Base-by-base conservation (phyloP, 2,888 invertebrate genomes). In the Phoenoteleia sp. region DNA sequence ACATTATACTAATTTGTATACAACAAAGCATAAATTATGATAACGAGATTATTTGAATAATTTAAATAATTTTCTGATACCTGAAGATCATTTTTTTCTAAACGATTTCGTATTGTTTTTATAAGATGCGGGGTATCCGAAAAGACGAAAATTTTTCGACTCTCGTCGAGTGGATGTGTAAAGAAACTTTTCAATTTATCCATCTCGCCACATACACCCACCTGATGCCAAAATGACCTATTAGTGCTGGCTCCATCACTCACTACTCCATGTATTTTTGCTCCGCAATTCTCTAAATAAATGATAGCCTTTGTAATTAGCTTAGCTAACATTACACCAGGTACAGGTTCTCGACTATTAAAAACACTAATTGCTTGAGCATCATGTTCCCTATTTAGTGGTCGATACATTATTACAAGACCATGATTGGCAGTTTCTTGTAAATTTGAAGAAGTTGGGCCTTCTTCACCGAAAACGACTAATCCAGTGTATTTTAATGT, bases 81-180 rank as follows among this genome's bases (percentile, higher is more conserved):
- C 52, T 54, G 52, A 3, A 54, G n/a, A 54, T 54, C n/a, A 27
- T 27, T n/a, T 54, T 54, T 54, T 15, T n/a, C 23, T 6, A 27
- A 7, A 5, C 89, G 79, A 75, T 88, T 88, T 54, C 87, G 58
- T 4, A 88, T 76, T 52, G 81, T 83, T 66, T 89, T 88, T 0
- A 89, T 77, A 7, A 88, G 58, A 52, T 89, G 86, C 9, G 81
- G 87, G 17, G 82, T 81, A 42, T 87, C 83, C 17, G 86, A 86
- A 33, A 87, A 87, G 19, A 86, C 49, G 19, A 82, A 85, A 19
- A 87, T 23, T 64, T 81, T 79, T 42, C 86, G 52, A 2, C 33
- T 19, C 15, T 81, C 82, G 60, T 85, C 81, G 15, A 69, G 15
- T 25, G 86, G 84, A 67, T 87, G 87, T 9, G 9, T 6, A 25